phyloP scores from a whole-genome alignment of 2,113 vertebrate species.

The Crocuta crocuta region DNA sequence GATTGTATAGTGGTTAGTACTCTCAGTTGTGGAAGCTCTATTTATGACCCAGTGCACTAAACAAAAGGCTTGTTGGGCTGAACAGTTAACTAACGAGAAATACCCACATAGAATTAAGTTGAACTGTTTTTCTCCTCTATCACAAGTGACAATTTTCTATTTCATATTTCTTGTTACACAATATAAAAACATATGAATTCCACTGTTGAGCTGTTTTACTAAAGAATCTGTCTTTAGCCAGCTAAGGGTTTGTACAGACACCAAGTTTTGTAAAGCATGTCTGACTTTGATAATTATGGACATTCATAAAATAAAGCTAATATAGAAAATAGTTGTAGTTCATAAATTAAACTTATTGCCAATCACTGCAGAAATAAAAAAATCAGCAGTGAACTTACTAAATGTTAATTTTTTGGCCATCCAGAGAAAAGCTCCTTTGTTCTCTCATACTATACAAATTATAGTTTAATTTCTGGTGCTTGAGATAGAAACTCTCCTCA shows the following conservation, averaged over 20 bases:
- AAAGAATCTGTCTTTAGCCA: background rate
- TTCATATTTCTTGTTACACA: background rate
- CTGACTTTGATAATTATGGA: constrained; percentile 12
- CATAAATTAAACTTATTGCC: background rate
- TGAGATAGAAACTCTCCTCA: background rate
- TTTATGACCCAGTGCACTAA: constrained; percentile 11
- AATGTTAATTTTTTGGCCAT: background rate
- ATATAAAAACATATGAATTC: background rate
- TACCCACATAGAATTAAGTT: background rate
- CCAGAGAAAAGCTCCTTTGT: background rate
- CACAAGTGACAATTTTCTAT: background rate
- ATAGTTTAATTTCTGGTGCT: constrained; percentile 17
- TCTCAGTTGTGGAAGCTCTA: background rate
- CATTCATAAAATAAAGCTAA: constrained; percentile 21
- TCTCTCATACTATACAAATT: background rate
- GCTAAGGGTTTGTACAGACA: background rate
- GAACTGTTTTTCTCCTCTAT: background rate
- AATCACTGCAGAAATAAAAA: background rate
- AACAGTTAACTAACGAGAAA: background rate
- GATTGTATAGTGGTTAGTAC: too few species aligned
- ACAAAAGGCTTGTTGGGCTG: background rate
- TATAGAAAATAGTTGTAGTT: background rate
- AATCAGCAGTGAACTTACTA: background rate
- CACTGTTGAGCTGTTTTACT: background rate
- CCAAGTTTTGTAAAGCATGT: background rate